Conservation (phyloP, 2,113 vertebrate species). For the Irena cyanogastra region DNA sequence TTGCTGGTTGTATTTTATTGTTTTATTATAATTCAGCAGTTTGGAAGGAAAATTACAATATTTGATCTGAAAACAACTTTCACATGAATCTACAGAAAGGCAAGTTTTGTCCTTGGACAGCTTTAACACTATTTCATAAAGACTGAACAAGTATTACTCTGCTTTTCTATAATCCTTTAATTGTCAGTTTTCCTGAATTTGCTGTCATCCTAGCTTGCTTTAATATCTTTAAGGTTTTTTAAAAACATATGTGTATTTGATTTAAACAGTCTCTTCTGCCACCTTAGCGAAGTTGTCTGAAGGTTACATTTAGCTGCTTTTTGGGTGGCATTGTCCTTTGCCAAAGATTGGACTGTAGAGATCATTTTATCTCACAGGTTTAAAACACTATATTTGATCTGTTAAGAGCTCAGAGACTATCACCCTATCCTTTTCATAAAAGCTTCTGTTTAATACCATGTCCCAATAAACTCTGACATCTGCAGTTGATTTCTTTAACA, state of each 20-base stretch:
- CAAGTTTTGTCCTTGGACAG: neutral
- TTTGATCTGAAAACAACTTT: neutral
- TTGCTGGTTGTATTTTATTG: neutral
- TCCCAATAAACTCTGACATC: neutral
- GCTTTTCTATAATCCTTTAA: neutral
- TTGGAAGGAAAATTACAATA: neutral
- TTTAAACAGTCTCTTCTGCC: neutral
- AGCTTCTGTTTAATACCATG: neutral
- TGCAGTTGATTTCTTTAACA: neutral
- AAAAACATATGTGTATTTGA: rapidly evolving
- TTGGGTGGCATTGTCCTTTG: neutral
- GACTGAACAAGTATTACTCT: neutral
- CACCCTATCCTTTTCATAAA: neutral
- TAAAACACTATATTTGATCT: neutral
- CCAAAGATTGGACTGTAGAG: neutral
- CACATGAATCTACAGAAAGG: neutral
- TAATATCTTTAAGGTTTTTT: neutral
- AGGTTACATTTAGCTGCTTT: neutral
- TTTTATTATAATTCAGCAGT: neutral
- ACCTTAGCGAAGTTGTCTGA: neutral
- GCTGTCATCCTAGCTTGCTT: neutral
- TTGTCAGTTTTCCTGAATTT: neutral
- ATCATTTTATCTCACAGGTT: neutral
- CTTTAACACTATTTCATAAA: neutral
- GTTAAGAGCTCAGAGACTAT: neutral